These are phyloP conservation scores for Alentia gelatinosa DNA, from an alignment of 2,888 invertebrate species.

Conservation along the genomic window DNA sequence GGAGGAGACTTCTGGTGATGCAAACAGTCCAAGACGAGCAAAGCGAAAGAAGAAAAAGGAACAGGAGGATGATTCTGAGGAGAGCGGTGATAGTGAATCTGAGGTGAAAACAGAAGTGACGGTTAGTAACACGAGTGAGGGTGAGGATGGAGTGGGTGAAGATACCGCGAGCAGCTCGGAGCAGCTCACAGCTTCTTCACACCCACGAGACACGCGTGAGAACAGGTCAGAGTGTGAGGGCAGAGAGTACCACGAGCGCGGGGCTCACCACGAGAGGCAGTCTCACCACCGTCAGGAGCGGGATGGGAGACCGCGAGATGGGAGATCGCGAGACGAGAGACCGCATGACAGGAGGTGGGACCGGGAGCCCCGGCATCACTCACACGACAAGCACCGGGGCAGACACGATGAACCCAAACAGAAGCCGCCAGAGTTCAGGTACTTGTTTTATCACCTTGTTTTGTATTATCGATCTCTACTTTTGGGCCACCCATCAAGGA, in stretches of 20 bases:
- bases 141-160: neutral
- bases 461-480: too few relatives aligned
- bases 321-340: neutral
- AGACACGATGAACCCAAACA: neutral
- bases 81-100: neutral
- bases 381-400: neutral
- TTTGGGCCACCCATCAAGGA: too few relatives aligned
- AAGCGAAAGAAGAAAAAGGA: neutral
- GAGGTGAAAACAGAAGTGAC: neutral
- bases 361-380: neutral
- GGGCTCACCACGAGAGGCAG: neutral
- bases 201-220: too few relatives aligned
- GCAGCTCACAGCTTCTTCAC: neutral
- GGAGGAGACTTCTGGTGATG: neutral
- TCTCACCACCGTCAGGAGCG: neutral
- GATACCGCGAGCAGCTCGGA: neutral
- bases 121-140: neutral
- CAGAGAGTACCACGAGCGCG: neutral
- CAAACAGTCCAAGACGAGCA: neutral
- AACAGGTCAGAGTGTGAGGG: neutral
- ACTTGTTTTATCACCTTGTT: neutral
- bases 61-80: neutral
- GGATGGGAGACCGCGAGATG: neutral
- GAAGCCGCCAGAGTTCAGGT: neutral
- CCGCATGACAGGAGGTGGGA: neutral